Percentiles rank a stretch among this genome's conserved stretches.
phyloP scores from a whole-genome alignment of 2,888 invertebrate genomes.

The Margaritifera margaritifera region DNA sequence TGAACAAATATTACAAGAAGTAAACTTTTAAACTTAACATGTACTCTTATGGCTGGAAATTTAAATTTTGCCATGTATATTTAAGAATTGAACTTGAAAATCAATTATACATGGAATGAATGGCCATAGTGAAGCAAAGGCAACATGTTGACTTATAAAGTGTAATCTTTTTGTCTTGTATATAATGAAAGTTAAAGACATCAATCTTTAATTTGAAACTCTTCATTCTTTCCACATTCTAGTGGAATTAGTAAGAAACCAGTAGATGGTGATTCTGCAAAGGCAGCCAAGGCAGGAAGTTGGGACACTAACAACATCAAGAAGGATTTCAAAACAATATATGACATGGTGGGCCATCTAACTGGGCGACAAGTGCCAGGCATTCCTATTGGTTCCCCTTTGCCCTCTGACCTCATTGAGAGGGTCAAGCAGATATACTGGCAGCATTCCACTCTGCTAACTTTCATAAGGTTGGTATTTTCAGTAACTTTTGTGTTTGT shows the following conservation, averaged over 20 bases:
- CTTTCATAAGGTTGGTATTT: conserved; percentile 67
- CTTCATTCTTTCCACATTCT: conserved; percentile 7
- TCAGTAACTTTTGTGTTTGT: too few species aligned
- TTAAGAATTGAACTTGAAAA: too few species aligned
- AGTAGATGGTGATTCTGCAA: conserved; percentile 41
- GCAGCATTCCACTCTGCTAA: conserved; percentile 72
- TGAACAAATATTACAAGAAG: too few species aligned
- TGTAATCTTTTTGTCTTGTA: too few species aligned
- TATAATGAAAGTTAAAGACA: background rate
- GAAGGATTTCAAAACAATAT: conserved; percentile 71
- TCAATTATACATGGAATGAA: too few species aligned
- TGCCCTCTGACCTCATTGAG: conserved; percentile 68
- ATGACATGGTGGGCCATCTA: conserved; percentile 71
- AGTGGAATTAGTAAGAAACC: conserved; percentile 55
- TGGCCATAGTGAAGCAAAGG: too few species aligned
- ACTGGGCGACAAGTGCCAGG: conserved; percentile 69
- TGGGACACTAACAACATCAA: conserved; percentile 60
- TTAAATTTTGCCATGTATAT: too few species aligned
- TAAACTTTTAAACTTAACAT: too few species aligned
- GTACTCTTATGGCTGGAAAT: too few species aligned
- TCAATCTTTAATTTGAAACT: background rate
- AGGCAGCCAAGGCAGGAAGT: conserved; percentile 48
- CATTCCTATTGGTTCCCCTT: conserved; percentile 67
- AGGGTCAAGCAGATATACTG: conserved; percentile 71
- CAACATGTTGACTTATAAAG: too few species aligned